phyloP scores from a whole-genome alignment of 2,113 vertebrate species.

The Trochalopteron elliotii region DNA sequence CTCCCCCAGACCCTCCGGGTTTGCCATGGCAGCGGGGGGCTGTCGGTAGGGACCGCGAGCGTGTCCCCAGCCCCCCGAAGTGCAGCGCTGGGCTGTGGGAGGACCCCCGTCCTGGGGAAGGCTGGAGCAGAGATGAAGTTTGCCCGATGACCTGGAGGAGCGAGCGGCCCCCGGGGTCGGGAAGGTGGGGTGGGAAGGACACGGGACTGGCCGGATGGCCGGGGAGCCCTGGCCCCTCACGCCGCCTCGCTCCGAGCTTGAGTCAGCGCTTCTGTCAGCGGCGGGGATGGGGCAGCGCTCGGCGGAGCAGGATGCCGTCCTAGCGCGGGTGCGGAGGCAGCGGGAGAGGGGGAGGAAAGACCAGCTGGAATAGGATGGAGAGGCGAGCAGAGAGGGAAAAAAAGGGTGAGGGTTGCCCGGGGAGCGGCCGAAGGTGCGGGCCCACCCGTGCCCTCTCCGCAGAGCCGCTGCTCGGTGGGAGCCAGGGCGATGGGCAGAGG shows the following conservation, averaged over 20 bases:
- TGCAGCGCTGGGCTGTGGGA: neutral
- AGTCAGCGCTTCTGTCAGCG: constrained; percentile 89
- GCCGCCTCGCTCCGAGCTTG: constrained; percentile 49
- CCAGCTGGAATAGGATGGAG: neutral
- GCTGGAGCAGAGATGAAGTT: neutral
- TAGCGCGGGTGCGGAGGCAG: constrained; percentile 77
- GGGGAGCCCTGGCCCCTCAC: no score
- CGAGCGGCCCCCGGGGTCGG: neutral
- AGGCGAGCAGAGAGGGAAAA: neutral
- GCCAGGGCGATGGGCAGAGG: neutral
- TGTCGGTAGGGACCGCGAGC: neutral
- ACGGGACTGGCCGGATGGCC: neutral
- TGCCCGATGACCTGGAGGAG: neutral
- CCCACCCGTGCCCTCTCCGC: neutral
- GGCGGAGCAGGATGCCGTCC: constrained; percentile 73
- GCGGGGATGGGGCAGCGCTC: constrained; percentile 81
- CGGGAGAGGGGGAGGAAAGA: constrained; percentile 11
- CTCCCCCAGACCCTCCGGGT: no score
- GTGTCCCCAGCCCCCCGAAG: neutral
- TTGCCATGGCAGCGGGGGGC: neutral
- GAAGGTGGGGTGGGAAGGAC: neutral
- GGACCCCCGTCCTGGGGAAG: neutral
- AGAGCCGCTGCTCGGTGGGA: neutral
- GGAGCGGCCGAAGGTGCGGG: neutral
- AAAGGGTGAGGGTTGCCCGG: neutral